These are phyloP conservation scores for Archips xylosteana DNA, from an alignment of 2,888 invertebrate genomes.

Conservation along the genomic window DNA sequence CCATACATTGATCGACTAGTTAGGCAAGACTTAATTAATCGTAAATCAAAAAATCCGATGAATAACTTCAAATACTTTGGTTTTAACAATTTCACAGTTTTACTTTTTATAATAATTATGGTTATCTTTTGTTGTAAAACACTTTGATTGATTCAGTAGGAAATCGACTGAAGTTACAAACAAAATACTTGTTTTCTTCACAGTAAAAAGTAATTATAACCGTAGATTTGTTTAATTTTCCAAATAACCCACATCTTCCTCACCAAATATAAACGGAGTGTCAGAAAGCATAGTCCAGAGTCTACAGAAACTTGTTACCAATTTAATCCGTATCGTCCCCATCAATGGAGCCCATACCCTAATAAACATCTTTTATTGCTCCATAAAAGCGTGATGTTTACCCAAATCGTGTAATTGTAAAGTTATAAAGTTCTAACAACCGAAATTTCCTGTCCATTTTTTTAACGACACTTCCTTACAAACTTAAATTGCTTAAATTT, in stretches of 20 bases:
- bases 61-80: no score
- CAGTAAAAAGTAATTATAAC: no score
- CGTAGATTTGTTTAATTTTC: neutral
- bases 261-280: neutral
- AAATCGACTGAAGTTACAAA: no score
- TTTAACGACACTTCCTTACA: conserved; percentile 27
- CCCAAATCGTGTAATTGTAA: conserved; percentile 47
- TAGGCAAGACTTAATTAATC: no score
- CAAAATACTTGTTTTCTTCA: no score
- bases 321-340: neutral
- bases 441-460: conserved; percentile 35
- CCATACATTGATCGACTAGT: no score
- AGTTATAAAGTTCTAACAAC: conserved; percentile 48
- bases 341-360: conserved; percentile 26
- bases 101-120: no score
- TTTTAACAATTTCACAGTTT: no score
- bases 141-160: no score
- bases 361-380: conserved; percentile 47
- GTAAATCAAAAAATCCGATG: no score
- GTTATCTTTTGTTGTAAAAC: no score
- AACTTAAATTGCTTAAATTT: conserved; percentile 40
- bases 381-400: conserved; percentile 51
- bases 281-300: neutral
- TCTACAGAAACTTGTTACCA: neutral
- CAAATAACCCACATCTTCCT: neutral